Evolutionary conservation across 2,113 vertebrate genomes (phyloP).

Genomic region (Dipodomys spectabilis): DNA sequence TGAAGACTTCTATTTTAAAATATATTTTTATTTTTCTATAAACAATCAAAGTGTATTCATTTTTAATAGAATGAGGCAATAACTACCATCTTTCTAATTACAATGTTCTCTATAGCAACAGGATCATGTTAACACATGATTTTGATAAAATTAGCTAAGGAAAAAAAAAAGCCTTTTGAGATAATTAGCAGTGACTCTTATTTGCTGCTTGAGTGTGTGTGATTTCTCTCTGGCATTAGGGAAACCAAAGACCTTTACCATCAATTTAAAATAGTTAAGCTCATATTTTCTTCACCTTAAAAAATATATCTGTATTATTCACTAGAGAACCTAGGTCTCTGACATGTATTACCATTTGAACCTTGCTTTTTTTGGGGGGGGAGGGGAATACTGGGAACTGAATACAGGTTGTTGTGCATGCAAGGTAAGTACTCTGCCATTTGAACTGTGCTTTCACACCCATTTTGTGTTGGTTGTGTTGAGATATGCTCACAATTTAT

Average conservation of each 20-base stretch:
- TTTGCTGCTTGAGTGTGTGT: not conserved
- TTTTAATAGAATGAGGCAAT: not conserved
- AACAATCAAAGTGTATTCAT: not conserved
- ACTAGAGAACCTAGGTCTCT: too few species aligned
- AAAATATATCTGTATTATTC: too few species aligned
- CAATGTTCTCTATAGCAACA: slow-evolving; percentile 39
- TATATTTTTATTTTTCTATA: not conserved
- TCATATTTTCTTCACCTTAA: not conserved
- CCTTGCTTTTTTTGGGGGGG: too few species aligned
- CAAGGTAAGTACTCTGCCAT: too few species aligned
- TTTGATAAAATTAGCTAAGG: slow-evolving; percentile 40
- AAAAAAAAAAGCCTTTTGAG: not conserved
- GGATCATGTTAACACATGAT: not conserved
- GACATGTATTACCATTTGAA: too few species aligned
- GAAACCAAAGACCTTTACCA: slow-evolving; percentile 16
- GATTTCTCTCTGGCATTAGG: not conserved
- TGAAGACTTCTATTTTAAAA: slow-evolving; percentile 32
- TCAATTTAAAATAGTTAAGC: not conserved
- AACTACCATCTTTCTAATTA: not conserved
- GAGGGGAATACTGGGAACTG: too few species aligned
- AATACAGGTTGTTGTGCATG: too few species aligned
- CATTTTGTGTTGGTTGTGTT: too few species aligned
- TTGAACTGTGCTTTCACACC: too few species aligned
- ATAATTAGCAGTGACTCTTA: slow-evolving; percentile 30
- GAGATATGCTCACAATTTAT: too few species aligned